Evolutionary conservation across 2,113 vertebrate genomes (phyloP).

Genomic region (Ariopsis seemanni): DNA sequence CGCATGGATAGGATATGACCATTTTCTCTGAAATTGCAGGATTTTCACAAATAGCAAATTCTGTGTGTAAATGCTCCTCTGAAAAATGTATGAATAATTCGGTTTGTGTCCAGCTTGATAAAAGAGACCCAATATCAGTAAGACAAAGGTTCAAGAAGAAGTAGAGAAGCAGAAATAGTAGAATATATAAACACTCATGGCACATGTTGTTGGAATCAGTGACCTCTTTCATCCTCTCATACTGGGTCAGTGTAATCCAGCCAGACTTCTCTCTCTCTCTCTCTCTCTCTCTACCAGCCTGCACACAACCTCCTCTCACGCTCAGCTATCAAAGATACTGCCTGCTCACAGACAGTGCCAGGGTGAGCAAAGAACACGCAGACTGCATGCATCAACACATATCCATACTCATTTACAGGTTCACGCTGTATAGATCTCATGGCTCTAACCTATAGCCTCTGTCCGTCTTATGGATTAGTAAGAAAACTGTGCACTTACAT

Average conservation of each 20-base stretch:
- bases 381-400: background rate
- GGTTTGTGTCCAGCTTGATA: background rate
- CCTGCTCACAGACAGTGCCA: background rate
- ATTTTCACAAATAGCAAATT: background rate
- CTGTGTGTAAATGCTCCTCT: background rate
- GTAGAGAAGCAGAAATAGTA: background rate
- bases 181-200: slow-evolving; percentile 10
- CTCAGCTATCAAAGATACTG: background rate
- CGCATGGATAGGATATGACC: background rate
- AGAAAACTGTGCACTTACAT: background rate
- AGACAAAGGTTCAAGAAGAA: slow-evolving; percentile 1
- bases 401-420: background rate
- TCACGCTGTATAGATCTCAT: background rate
- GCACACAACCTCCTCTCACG: slow-evolving; percentile 15
- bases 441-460: background rate
- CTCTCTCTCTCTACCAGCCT: background rate
- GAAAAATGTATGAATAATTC: background rate
- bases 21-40: background rate
- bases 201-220: slow-evolving; percentile 10
- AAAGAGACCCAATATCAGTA: background rate
- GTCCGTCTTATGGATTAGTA: slow-evolving; percentile 8
- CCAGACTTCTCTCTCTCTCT: slow-evolving; percentile 15
- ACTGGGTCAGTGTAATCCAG: slow-evolving; percentile 40
- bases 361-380: slow-evolving; percentile 13
- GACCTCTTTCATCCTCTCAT: slow-evolving; percentile 27